A percentile compares a stretch with the other conserved stretches of the same genome.
Evolutionary conservation across 2,113 vertebrate species (phyloP).

Genomic region (Spilogale gracilis): DNA sequence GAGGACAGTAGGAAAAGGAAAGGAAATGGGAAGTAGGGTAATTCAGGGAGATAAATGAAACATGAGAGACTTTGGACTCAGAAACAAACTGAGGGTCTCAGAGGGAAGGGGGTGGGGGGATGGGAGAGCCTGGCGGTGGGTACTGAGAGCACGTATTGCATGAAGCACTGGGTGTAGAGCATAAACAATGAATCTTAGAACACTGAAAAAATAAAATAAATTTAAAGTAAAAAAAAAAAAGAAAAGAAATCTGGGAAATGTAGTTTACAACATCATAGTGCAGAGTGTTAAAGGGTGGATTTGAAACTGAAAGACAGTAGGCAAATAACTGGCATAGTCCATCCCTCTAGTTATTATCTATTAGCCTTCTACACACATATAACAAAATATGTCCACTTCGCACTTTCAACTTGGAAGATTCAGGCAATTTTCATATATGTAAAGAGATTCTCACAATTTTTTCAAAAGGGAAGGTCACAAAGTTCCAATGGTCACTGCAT

Average conservation of each 20-base stretch:
- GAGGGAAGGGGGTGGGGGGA: no score
- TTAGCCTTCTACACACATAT: neutral
- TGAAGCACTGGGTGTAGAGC: no score
- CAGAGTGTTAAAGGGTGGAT: neutral
- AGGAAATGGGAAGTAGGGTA: no score
- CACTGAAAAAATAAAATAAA: no score
- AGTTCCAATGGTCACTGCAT: neutral
- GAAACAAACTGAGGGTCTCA: no score
- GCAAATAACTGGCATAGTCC: neutral
- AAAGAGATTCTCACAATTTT: neutral
- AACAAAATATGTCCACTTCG: neutral
- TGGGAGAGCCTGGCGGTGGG: no score
- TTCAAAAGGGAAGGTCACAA: neutral
- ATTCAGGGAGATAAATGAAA: no score
- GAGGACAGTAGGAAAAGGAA: no score
- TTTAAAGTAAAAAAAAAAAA: neutral
- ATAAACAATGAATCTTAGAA: no score
- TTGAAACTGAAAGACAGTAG: neutral
- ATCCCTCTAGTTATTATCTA: neutral
- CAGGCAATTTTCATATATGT: neutral
- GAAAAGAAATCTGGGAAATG: slow-evolving; percentile 4
- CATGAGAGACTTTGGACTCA: no score
- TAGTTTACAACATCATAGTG: neutral
- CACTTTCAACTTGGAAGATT: neutral
- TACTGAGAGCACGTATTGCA: no score